phyloP scores from a whole-genome alignment of 2,797 vertebrate genomes.

The Sarcoramphus papa region DNA sequence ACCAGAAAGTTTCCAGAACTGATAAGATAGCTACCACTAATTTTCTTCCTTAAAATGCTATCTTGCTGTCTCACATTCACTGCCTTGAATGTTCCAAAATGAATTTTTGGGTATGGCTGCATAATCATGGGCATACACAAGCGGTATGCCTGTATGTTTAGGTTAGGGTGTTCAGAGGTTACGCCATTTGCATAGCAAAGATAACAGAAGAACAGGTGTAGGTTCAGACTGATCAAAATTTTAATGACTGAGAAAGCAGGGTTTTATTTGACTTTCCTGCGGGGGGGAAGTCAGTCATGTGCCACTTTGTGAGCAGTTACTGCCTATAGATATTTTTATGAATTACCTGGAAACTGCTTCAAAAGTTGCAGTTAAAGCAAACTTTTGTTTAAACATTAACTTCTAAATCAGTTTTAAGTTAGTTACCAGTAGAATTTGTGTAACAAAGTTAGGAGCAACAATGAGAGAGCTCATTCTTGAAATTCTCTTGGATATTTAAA shows the following conservation, averaged over 20 bases:
- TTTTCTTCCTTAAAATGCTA: not conserved
- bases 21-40: not conserved
- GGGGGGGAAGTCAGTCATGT: not conserved
- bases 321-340: not conserved
- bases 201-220: not conserved
- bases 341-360: not conserved
- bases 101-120: not conserved
- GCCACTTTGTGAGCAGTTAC: not conserved
- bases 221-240: not conserved
- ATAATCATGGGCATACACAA: not conserved
- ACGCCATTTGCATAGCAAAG: not conserved
- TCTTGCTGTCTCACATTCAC: not conserved
- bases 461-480: not conserved
- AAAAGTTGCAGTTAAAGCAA: not conserved
- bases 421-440: not conserved
- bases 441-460: not conserved
- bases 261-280: not conserved
- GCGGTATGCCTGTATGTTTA: not conserved
- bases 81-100: not conserved
- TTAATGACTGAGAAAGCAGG: not conserved
- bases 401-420: not conserved
- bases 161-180: not conserved
- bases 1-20: not conserved
- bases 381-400: not conserved
- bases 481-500: not conserved